These are phyloP conservation scores for Cisticola juncidis DNA, from an alignment of 2,113 vertebrate genomes.

Conservation along the genomic window DNA sequence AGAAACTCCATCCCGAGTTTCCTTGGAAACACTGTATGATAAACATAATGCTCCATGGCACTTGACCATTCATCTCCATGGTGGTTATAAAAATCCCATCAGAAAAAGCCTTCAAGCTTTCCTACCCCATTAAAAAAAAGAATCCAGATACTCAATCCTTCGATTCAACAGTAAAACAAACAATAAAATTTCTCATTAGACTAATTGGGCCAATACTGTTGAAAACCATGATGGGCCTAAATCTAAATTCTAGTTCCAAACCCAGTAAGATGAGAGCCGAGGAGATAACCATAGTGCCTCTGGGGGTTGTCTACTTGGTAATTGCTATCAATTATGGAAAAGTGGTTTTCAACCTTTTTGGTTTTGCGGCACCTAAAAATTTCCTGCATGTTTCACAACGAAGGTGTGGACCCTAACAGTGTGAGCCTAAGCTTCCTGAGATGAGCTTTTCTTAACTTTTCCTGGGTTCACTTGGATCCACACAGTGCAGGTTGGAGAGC, in stretches of 20 bases:
- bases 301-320: background rate
- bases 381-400: background rate
- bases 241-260: conserved; percentile 3
- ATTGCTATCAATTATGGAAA: background rate
- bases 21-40: conserved; percentile 36
- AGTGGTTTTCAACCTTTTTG: background rate
- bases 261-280: background rate
- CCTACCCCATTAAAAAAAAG: conserved; percentile 22
- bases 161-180: conserved; percentile 45
- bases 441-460: background rate
- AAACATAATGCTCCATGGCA: conserved; percentile 42
- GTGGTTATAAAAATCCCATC: conserved; percentile 56
- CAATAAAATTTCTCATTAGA: conserved; percentile 47
- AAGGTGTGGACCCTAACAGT: background rate
- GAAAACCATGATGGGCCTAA: background rate
- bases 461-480: background rate
- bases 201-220: conserved; percentile 19
- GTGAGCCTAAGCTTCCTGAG: background rate
- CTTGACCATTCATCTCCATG: conserved; percentile 57
- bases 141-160: background rate
- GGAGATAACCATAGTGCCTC: background rate
- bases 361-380: background rate
- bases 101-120: conserved; percentile 54
- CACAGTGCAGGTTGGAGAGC: background rate
- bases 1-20: conserved; percentile 32